These are phyloP conservation scores for Autographa pulchrina DNA, from an alignment of 2,888 invertebrate species.

Conservation along the genomic window DNA sequence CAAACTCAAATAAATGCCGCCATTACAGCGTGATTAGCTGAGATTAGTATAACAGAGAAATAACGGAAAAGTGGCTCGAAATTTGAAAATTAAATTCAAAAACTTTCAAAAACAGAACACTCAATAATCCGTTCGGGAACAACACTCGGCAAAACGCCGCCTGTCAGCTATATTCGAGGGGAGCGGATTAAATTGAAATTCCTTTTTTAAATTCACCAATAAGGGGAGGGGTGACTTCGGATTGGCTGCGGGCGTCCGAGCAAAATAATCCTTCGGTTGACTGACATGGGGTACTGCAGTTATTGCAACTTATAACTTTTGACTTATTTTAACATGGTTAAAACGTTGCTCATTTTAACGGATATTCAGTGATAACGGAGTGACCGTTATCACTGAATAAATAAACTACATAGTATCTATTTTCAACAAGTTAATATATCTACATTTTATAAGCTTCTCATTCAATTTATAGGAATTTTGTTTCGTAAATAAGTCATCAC, in stretches of 20 bases:
- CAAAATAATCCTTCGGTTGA: conserved; percentile 81
- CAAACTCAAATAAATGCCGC: conserved; percentile 22
- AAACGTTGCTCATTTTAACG: background rate
- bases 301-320: conserved; percentile 43
- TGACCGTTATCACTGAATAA: background rate
- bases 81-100: conserved; percentile 33
- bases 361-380: no score
- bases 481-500: background rate
- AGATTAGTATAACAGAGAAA: background rate
- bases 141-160: conserved; percentile 66
- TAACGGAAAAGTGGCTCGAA: conserved; percentile 3
- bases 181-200: conserved; percentile 87
- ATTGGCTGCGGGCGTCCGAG: conserved; percentile 84
- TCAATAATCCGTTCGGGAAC: conserved; percentile 60
- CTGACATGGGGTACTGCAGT: conserved; percentile 76
- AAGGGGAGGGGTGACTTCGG: conserved; percentile 82
- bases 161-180: conserved; percentile 80
- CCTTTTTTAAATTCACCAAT: conserved; percentile 88
- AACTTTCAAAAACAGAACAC: conserved; percentile 63
- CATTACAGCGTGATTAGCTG: background rate
- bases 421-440: no score
- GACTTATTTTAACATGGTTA: conserved; percentile 27
- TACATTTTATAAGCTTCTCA: no score
- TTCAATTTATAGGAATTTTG: no score
- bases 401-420: no score